phyloP scores from a whole-genome alignment of 2,888 invertebrate genomes.

The Fissipunctia ypsillon region DNA sequence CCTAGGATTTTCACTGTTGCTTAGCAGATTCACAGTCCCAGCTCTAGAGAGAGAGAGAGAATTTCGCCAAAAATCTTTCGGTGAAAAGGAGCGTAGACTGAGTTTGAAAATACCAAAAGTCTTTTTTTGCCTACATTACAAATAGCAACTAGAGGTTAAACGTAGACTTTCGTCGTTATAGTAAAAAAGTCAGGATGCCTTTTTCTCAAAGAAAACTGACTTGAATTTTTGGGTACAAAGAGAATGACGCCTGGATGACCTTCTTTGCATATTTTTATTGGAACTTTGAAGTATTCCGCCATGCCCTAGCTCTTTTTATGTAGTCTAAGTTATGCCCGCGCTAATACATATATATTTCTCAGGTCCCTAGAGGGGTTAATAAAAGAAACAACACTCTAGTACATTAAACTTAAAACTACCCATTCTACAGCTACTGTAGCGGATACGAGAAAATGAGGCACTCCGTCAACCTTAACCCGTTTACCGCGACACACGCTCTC shows the following conservation, averaged over 20 bases:
- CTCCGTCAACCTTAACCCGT: constrained; percentile 14
- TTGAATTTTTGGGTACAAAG: no score
- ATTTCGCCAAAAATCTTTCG: background rate
- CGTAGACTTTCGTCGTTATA: background rate
- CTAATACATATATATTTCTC: no score
- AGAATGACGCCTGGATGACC: background rate
- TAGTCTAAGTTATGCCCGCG: background rate
- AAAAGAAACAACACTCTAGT: background rate
- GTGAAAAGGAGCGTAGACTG: background rate
- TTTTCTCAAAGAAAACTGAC: background rate
- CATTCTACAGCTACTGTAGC: background rate
- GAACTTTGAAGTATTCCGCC: background rate
- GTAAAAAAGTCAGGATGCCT: background rate
- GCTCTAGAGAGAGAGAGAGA: background rate
- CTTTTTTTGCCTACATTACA: background rate
- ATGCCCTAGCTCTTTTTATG: background rate
- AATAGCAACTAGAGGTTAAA: background rate
- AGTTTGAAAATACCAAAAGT: background rate
- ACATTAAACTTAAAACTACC: background rate
- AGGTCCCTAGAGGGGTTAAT: background rate
- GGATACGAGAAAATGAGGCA: constrained; percentile 12
- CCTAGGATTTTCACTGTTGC: constrained; percentile 4
- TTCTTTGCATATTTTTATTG: background rate
- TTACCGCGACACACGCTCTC: constrained; percentile 11
- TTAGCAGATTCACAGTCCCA: background rate